Evolutionary conservation across 2,888 invertebrate species (phyloP), one percentile per base, ranked within the genome.

Genomic region (Nomada fucata): DNA sequence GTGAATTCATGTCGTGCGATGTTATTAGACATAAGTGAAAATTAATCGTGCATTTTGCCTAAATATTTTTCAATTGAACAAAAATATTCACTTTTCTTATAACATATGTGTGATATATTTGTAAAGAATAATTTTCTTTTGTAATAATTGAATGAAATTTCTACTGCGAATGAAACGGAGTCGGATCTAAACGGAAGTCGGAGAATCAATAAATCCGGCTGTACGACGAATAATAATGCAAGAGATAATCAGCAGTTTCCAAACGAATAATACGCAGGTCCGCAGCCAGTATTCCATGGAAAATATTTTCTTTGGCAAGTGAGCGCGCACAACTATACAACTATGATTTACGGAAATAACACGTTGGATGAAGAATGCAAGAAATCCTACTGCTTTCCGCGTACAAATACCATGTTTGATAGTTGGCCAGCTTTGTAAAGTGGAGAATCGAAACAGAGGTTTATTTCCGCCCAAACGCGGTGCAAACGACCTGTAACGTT

Each of bases 401-500:
- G 63, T 72, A 53, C 55, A 68, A 77, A 74, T 77, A 72, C 53
- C 74, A 76, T 55, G 75, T 42, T 81, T 57, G 74, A 65, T 68
- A 65, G 53, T 64, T 64, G 64, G 60, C 53, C 67, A 84, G 77
- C 77, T 76, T 85, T 75, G 76, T 42, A 55, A 57, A 18, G 20
- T 26, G 26, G 42, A 36, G 57, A 61, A 65, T 50, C 20, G 71
- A 74, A 73, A 73, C 69, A 72, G 42, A 44, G 52, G 61, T 86
- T 82, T 78, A 78, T 74, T 86, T 82, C 79, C 73, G 70, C 63
- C 20, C 13, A 23, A 61, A 71, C 78, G 57, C 29, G 47, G 42
- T 71, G 73, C 78, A 79, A 85, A 86, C 61, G 70, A 70, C 68
- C 72, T 52, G 64, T 69, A 72, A 55, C 83, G 83, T 85, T 82